Evolutionary conservation across 2,797 vertebrate genomes (phyloP), one percentile per base, ranked within the genome.

Genomic region (Epinephelus coioides): DNA sequence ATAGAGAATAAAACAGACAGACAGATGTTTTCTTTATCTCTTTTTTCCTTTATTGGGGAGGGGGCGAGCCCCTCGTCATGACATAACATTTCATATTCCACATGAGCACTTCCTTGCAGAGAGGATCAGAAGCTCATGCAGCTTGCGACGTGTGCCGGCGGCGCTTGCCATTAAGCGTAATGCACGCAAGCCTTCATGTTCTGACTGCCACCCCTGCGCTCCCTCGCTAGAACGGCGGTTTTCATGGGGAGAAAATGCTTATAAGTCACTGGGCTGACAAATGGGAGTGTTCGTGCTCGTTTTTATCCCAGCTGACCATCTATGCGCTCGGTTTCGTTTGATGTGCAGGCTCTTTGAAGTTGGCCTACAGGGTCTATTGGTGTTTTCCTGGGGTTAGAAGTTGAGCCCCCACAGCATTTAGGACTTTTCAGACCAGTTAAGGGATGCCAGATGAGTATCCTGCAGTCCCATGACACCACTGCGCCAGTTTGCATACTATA

Each of bases 311-410:
- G 78, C 67, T 91, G 90, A 92, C 90, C 89, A 91, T 93, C 92
- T 87, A 82, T 53, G 76, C 30, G 75, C 85, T 84, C 64, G 9
- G 83, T 73, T 86, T 83, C 67, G 88, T 95, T 94, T 95, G 93
- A 95, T 93, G 92, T 94, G 54, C 64, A 30, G 76, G 34, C 47
- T 61, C 92, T 95, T 95, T 94, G 93, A 95, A 92, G 94, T 90
- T 57, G 80, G 86, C 84, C 90, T 88, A 84, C 73, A 17, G 82
- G 87, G 90, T 92, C 90, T 94, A 91, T 86, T 90, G 90, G 90
- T 89, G 90, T 90, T 93, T 92, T 93, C 91, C 92, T 91, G 89
- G 88, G 92, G 93, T 94, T 92, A 92, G 81, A 88, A 91, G 92
- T 91, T 94, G 89, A 93, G 86, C 91, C 88, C 85, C 82, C 86